Percentiles rank a stretch among this genome's conserved stretches.
These are phyloP conservation scores for Catocala fraxini DNA, from an alignment of 2,888 invertebrate genomes.

Conservation along the genomic window DNA sequence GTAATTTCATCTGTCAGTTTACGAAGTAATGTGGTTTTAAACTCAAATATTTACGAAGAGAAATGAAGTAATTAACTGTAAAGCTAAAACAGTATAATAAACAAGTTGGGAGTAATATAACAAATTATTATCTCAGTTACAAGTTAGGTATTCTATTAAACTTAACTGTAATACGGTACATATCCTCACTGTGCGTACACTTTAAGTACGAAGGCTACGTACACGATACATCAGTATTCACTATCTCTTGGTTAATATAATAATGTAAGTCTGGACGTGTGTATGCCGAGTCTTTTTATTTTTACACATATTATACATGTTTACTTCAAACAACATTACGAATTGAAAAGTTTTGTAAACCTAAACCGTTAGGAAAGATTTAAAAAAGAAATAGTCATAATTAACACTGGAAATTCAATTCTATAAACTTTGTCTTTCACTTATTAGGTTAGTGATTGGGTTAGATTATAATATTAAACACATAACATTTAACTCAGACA, in stretches of 20 bases:
- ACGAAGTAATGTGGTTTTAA: constrained; percentile 19
- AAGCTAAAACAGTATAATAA: constrained; percentile 26
- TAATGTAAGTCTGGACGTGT: constrained; percentile 19
- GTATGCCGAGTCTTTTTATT: not conserved
- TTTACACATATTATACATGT: not conserved
- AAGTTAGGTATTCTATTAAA: constrained; percentile 18
- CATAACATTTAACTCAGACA: too few relatives aligned
- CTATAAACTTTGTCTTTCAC: too few relatives aligned
- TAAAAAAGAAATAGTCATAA: too few relatives aligned
- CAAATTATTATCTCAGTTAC: constrained; percentile 14
- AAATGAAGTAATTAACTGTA: constrained; percentile 24
- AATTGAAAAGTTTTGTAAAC: too few relatives aligned
- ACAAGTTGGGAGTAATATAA: constrained; percentile 10
- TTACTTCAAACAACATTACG: too few relatives aligned
- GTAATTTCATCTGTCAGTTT: constrained; percentile 26
- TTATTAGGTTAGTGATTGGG: too few relatives aligned
- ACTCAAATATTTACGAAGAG: constrained; percentile 2
- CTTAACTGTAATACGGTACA: constrained; percentile 24
- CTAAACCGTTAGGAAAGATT: too few relatives aligned
- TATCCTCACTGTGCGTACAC: constrained; percentile 25
- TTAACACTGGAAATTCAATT: too few relatives aligned
- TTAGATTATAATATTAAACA: too few relatives aligned
- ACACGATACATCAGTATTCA: constrained; percentile 29
- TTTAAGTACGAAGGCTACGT: constrained; percentile 42
- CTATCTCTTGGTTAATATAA: constrained; percentile 36